Conservation (phyloP, 2,888 invertebrate species). For the Platerodrilus igneus region DNA sequence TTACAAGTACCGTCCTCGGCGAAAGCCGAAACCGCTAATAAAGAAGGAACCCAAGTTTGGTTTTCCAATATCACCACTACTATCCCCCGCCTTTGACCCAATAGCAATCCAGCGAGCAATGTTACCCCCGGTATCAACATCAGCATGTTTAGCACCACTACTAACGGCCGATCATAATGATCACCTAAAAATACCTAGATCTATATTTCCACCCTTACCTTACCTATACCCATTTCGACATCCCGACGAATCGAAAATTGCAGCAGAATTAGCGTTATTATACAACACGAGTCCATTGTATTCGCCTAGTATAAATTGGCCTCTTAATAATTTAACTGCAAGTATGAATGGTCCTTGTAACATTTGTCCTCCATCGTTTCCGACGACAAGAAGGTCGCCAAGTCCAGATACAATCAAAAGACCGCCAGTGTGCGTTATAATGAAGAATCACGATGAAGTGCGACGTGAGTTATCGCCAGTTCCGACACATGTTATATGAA, state of each 20-base stretch:
- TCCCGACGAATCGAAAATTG: conserved; percentile 57
- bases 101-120: conserved; percentile 51
- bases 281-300: conserved; percentile 55
- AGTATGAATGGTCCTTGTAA: conserved; percentile 38
- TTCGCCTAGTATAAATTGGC: conserved; percentile 48
- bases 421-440: conserved; percentile 60
- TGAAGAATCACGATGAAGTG: conserved; percentile 57
- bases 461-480: conserved; percentile 48
- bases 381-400: conserved; percentile 39
- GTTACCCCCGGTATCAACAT: conserved; percentile 48
- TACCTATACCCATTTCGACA: conserved; percentile 66
- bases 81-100: conserved; percentile 53
- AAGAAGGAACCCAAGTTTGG: conserved; percentile 76
- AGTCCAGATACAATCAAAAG: conserved; percentile 48
- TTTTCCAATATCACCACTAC: conserved; percentile 61
- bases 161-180: conserved; percentile 53
- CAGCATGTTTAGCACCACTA: conserved; percentile 51
- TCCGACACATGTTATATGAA: conserved; percentile 71
- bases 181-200: conserved; percentile 60
- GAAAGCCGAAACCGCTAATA: conserved; percentile 80
- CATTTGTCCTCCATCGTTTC: conserved; percentile 46
- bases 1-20: conserved; percentile 83
- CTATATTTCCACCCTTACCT: conserved; percentile 66
- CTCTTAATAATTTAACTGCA: conserved; percentile 35
- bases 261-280: conserved; percentile 66